Base-by-base conservation (phyloP, 2,113 vertebrate genomes). In the Aspiorhynchus laticeps region DNA sequence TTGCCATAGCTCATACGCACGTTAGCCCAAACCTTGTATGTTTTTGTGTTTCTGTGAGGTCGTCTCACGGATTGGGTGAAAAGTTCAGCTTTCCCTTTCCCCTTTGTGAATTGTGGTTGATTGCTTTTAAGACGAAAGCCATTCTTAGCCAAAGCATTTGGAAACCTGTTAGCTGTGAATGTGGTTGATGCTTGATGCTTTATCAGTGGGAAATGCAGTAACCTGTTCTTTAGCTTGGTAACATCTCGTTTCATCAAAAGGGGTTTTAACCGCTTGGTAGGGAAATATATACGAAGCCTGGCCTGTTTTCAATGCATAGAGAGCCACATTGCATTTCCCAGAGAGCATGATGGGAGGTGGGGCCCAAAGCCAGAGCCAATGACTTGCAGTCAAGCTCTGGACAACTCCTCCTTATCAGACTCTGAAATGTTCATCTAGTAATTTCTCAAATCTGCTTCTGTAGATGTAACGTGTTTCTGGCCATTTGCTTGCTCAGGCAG, bases 111-210 rank as follows among this genome's bases (percentile, higher is more conserved):
- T 93, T 94, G 93, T 93, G 92, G 92, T 90, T 93, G 94, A 93
- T 93, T 94, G 92, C 89, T 93, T 94, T 94, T 94, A 94, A 93
- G 94, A 80, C 91, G 89, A 94, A 91, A 91, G 91, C 91, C 88
- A 86, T 92, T 93, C 92, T 92, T 89, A 91, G 84, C 89, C 90
- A 89, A 90, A 88, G 89, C 85, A 87, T 80, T 82, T 87, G 87
- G 86, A 90, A 86, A 80, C 91, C 77, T 89, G 92, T 84, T 93
- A 91, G 91, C 91, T 84, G 90, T 89, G 90, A 85, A 67, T 87
- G 36, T 71, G 87, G 89, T 89, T 90, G 90, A 90, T 88, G 88
- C 90, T 89, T 67, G 89, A 91, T 88, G 93, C 89, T 90, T 80
- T 87, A 89, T 92, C 88, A 83, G 73, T 7, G 91, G 90, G 90